Evolutionary conservation across 2,888 invertebrate species (phyloP).

Genomic region (Schrankia costaestrigalis): DNA sequence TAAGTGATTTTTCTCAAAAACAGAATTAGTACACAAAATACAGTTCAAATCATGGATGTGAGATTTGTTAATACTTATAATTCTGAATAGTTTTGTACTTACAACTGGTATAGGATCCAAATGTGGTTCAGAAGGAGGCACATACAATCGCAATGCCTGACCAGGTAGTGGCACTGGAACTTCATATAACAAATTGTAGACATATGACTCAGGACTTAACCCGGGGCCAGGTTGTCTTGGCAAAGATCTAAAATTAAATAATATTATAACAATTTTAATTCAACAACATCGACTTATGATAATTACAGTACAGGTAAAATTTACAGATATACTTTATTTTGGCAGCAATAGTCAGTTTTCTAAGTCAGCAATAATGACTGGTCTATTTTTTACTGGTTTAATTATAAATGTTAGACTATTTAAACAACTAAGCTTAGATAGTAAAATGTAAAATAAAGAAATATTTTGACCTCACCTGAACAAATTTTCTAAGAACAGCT

Average conservation of each 20-base stretch:
- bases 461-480: conserved; percentile 83
- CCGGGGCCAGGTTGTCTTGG: conserved; percentile 88
- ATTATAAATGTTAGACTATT: too few relatives aligned
- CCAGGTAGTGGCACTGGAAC: conserved; percentile 94
- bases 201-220: conserved; percentile 94
- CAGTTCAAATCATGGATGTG: too few relatives aligned
- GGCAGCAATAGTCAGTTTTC: too few relatives aligned
- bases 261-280: neutral
- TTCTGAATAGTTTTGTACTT: conserved; percentile 36
- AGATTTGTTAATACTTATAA: neutral
- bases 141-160: conserved; percentile 89
- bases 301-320: neutral
- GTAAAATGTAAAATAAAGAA: neutral
- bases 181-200: conserved; percentile 97
- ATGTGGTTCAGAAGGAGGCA: conserved; percentile 86
- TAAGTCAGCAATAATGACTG: too few relatives aligned
- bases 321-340: too few relatives aligned
- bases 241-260: conserved; percentile 82
- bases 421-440: too few relatives aligned
- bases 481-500: conserved; percentile 92
- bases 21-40: too few relatives aligned
- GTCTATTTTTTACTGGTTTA: too few relatives aligned
- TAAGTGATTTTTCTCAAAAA: too few relatives aligned
- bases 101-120: conserved; percentile 83
- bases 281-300: neutral